Evolutionary conservation across 2,888 invertebrate species (phyloP).

Genomic region (Leistus spinibarbis): DNA sequence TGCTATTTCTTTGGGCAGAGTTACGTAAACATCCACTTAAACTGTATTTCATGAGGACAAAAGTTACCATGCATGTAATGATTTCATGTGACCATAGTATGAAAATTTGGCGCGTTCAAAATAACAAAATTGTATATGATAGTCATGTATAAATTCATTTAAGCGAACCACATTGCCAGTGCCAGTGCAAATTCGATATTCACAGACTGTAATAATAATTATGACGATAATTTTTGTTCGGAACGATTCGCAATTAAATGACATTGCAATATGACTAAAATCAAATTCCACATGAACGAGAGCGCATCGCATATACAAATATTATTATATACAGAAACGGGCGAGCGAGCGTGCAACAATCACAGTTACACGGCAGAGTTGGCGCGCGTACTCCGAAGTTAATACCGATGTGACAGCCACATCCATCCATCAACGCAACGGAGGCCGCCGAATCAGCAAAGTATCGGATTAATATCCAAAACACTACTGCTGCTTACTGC

Average conservation of each 20-base stretch:
- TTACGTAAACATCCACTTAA: no score
- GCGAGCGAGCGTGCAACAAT: not conserved
- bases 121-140: not conserved
- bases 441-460: constrained; percentile 29
- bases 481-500: constrained; percentile 16
- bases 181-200: constrained; percentile 27
- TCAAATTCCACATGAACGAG: constrained; percentile 31
- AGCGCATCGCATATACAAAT: not conserved
- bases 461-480: constrained; percentile 40
- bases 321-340: not conserved
- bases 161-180: not conserved
- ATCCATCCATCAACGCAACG: not conserved
- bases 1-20: no score
- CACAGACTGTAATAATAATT: constrained; percentile 30
- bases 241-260: constrained; percentile 37
- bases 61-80: not conserved
- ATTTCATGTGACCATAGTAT: not conserved
- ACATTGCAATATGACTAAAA: constrained; percentile 38
- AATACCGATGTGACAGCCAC: constrained; percentile 12
- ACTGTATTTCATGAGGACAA: not conserved
- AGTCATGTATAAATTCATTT: not conserved
- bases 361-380: not conserved
- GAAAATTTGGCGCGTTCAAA: not conserved
- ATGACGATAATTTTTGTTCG: not conserved
- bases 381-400: not conserved